phyloP scores from a whole-genome alignment of 2,113 vertebrate genomes.

The Melanotaenia duboulayi region DNA sequence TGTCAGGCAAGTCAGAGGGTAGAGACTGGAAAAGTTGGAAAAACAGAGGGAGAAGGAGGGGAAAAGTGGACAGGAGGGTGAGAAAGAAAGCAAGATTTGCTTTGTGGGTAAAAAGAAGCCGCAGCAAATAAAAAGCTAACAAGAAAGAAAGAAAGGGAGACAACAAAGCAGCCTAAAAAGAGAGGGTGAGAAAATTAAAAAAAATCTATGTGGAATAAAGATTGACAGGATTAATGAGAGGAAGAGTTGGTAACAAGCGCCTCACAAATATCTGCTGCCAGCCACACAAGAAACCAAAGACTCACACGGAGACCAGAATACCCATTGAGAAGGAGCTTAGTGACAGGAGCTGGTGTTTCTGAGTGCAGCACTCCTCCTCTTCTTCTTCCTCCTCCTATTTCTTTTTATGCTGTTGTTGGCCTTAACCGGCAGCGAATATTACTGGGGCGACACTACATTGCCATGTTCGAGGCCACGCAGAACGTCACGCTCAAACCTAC shows the following conservation, averaged over 20 bases:
- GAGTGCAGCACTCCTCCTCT: slow-evolving; percentile 25
- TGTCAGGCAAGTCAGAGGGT: slow-evolving; percentile 33
- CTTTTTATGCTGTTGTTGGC: slow-evolving; percentile 89
- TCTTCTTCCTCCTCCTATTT: not conserved
- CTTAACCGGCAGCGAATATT: slow-evolving; percentile 90
- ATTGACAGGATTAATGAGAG: slow-evolving; percentile 54
- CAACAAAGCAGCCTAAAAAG: slow-evolving; percentile 15
- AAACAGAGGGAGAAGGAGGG: slow-evolving; percentile 6
- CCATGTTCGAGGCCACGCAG: slow-evolving; percentile 99
- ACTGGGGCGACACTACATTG: slow-evolving; percentile 99
- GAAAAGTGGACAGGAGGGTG: slow-evolving; percentile 20
- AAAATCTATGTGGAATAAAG: slow-evolving; percentile 6
- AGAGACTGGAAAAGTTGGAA: slow-evolving; percentile 17
- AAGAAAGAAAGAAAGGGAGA: slow-evolving; percentile 22
- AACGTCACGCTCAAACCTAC: slow-evolving; percentile 98
- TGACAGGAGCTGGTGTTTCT: slow-evolving; percentile 55
- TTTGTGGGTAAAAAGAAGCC: not conserved
- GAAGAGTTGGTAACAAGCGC: slow-evolving; percentile 73
- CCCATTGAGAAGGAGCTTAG: slow-evolving; percentile 46
- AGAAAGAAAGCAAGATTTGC: slow-evolving; percentile 76
- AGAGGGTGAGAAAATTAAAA: slow-evolving; percentile 27
- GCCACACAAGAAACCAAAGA: slow-evolving; percentile 19
- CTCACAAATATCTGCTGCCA: slow-evolving; percentile 29
- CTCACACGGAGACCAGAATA: slow-evolving; percentile 41
- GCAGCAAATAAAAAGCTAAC: slow-evolving; percentile 36